Percentiles rank a stretch among this genome's conserved stretches.
These are phyloP conservation scores for Achatina immaculata DNA, from an alignment of 1,140 invertebrate species.

Conservation along the genomic window DNA sequence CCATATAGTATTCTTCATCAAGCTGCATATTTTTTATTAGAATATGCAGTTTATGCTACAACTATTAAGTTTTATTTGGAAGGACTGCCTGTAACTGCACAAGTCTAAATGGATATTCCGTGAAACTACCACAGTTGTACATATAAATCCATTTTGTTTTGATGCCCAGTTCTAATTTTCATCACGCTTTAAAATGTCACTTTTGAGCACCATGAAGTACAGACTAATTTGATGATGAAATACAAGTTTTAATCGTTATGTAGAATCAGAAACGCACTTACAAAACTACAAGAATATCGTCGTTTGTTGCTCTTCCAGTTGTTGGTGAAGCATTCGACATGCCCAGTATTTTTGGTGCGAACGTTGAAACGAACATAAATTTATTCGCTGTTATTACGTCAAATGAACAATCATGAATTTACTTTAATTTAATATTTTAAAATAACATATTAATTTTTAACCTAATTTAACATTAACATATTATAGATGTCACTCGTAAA, in stretches of 20 bases:
- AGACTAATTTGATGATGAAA: neutral
- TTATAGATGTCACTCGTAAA: neutral
- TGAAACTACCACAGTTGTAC: too few relatives aligned
- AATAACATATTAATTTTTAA: neutral
- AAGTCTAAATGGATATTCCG: too few relatives aligned
- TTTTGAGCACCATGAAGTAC: neutral
- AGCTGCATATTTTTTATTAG: too few relatives aligned
- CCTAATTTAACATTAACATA: neutral
- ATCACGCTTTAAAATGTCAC: neutral
- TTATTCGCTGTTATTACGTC: too few relatives aligned
- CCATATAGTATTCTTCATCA: too few relatives aligned
- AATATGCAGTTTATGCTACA: too few relatives aligned
- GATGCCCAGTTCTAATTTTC: too few relatives aligned
- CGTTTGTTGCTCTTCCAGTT: neutral
- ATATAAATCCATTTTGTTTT: too few relatives aligned
- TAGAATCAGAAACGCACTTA: neutral
- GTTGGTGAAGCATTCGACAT: neutral
- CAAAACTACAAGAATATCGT: neutral
- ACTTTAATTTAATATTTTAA: neutral
- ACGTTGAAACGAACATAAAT: too few relatives aligned
- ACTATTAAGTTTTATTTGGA: too few relatives aligned
- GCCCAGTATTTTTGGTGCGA: neutral
- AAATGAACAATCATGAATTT: too few relatives aligned
- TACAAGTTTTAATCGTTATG: neutral
- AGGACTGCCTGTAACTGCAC: too few relatives aligned